Percentiles rank a stretch among this genome's conserved stretches.
These are phyloP conservation scores for Mugil cephalus DNA, from an alignment of 2,113 vertebrate species.

Conservation along the genomic window DNA sequence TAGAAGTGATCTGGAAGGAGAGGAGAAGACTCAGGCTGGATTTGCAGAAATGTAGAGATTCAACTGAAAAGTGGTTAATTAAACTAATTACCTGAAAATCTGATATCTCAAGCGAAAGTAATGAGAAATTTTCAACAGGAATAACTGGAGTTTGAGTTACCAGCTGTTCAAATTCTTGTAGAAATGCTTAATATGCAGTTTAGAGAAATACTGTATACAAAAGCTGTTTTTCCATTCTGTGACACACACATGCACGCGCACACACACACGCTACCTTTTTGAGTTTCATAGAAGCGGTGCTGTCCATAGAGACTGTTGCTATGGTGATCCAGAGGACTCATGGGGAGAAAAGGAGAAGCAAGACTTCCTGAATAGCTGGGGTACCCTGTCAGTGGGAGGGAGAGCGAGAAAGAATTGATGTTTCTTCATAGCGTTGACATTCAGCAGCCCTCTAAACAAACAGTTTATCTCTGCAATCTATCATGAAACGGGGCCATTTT, in stretches of 20 bases:
- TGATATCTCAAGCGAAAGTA: neutral
- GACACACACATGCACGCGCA: slow-evolving; percentile 45
- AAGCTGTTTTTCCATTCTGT: neutral
- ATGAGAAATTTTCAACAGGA: slow-evolving; percentile 1
- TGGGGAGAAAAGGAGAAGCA: slow-evolving; percentile 96
- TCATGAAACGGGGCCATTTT: slow-evolving; percentile 66
- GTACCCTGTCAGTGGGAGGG: slow-evolving; percentile 86
- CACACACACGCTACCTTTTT: slow-evolving; percentile 86
- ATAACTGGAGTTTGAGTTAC: slow-evolving; percentile 1
- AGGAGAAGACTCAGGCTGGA: neutral
- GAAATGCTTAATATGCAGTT: slow-evolving; percentile 55
- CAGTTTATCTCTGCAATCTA: slow-evolving; percentile 74
- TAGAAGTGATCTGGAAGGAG: slow-evolving; percentile 93
- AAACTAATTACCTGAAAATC: neutral
- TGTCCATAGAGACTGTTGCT: slow-evolving; percentile 96
- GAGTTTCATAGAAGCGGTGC: slow-evolving; percentile 96
- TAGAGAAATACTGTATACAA: neutral
- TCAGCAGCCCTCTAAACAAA: slow-evolving; percentile 78
- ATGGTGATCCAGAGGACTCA: slow-evolving; percentile 98
- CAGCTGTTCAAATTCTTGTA: slow-evolving; percentile 21
- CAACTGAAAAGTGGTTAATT: neutral
- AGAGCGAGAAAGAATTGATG: slow-evolving; percentile 73
- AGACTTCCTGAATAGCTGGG: slow-evolving; percentile 96
- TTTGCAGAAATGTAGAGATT: neutral
- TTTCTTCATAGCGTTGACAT: slow-evolving; percentile 68